Base-by-base conservation (phyloP, 2,113 vertebrate genomes). In the Arenaria interpres region DNA sequence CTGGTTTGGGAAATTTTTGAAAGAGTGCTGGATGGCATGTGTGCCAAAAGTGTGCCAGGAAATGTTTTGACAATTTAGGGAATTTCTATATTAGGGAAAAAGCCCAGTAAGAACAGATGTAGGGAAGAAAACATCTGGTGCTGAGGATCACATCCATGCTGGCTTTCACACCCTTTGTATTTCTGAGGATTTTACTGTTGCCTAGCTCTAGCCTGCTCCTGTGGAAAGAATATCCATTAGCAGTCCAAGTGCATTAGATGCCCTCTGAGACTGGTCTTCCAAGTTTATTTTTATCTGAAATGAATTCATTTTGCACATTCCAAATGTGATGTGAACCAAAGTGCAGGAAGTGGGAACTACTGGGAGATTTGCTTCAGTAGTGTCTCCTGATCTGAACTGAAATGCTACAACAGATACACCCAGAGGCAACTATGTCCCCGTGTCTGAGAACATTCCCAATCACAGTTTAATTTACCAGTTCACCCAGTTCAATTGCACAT, bases 231-330 rank as follows among this genome's bases (percentile, higher is more conserved):
- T n/a, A 69, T 50, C 81, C 81, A 82, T 87, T 94, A 96, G 33
- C 77, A 78, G 57, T 63, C 73, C 85, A 87, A 97, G 62, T 91
- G 53, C 77, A 85, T 91, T 88, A 87, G 84, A 88, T 89, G 69
- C 84, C 77, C 84, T 94, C 43, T 0, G 56, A 96, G 81, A 68
- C 69, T 68, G 35, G 19, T 72, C 12, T 74, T 91, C 57, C 33
- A 89, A 78, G 69, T 96, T 94, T 96, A 96, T 95, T 96, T 97
- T 96, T 96, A 79, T 95, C 93, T 94, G 62, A 89, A 91, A 94
- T 77, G 81, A 93, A 93, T 96, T 88, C 3, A 75, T 94, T 96
- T 96, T 91, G 43, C 85, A 89, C 87, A 82, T 96, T 96, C 91
- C 78, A 78, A 91, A 79, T 72, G 30, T 62, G 66, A 94, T 96